Base-by-base conservation (phyloP, 1,140 invertebrate species). In the Bombus pyrosoma region DNA sequence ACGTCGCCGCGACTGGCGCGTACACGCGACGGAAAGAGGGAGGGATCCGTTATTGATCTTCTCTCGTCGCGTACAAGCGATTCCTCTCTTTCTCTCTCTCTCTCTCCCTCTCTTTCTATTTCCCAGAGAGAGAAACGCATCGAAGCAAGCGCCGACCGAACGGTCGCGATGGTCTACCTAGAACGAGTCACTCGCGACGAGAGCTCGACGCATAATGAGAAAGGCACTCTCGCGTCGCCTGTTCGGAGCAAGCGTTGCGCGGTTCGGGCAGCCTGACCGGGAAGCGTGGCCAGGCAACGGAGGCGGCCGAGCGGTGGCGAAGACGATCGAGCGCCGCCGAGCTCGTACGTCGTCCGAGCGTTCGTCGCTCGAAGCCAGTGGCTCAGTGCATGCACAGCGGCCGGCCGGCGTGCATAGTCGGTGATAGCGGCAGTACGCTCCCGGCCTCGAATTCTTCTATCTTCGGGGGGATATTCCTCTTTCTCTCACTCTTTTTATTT, bases 371-470 rank as follows among this genome's bases (percentile, higher is more conserved):
- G 86, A 86, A 78, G 75, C 89, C 77, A 88, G 78, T 82, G 80
- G 47, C 66, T 92, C 93, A 94, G 93, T 94, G 93, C 89, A 90
- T 91, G 92, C 87, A 91, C 85, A 92, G 91, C 93, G 90, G 90
- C 93, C 93, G 93, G 92, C 92, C 92, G 93, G 93, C 91, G 90
- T 90, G 92, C 90, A 92, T 89, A 86, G 89, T 89, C 68, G 85
- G 79, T 86, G 83, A 76, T 77, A 59, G 76, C 73, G 73, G 75
- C 71, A 74, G 76, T 78, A 43, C n/a, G 53, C 53, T 77, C 15
- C 15, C 62, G 72, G 41, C 64, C 43, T 12, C 41, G 37, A 9
- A 53, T 37, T 57, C 2, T 57, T 25, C 25, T 43, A 37, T 72
- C 34, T 88, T 25, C 39, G 37, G 69, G 37, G 18, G 32, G 37